Evolutionary conservation across 2,888 invertebrate species (phyloP), one percentile per base, ranked within the genome.

Genomic region (Pachliopta kotzebuea): DNA sequence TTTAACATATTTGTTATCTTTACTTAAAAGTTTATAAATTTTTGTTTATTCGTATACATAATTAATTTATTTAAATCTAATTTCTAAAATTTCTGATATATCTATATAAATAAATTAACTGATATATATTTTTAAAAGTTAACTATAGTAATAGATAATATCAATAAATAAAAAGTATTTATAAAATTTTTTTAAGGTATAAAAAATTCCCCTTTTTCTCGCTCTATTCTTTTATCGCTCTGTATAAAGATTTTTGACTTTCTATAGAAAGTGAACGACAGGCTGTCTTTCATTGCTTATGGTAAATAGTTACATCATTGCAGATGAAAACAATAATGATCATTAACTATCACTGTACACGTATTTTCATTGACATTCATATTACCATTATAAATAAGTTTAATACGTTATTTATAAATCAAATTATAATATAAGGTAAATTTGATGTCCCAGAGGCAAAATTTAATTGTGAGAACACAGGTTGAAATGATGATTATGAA

Each of bases 181-280:
- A 7, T 7, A 52, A 23, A 21, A n/a, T 2, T 21, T 21, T 21
- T 21, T 52, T 7, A 21, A 21, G 8, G 50, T 52, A 52, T 7
- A 9, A n/a, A 20, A 20, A 49, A 49, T 21, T n/a, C 21, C 23
- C 9, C n/a, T n/a, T n/a, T n/a, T n/a, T n/a, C 24, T 42, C 45
- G 20, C 54, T 26, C 53, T 60, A 54, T 61, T 29, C 45, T 21
- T 26, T 21, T 23, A 26, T 61, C 24, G 42, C 21, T 45, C 54
- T 54, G n/a, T 60, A 60, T 29, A 56, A 62, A 37, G 62, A 62
- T 57, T 18, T 55, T 45, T 45, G 45, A 45, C 62, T 62, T 62
- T 52, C 56, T 62, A 21, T 62, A 62, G 37, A 62, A 57, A 62
- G 26, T 57, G 8, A 57, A n/a, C 17, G 62, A 42, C 37, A 24